These are phyloP conservation scores for Sphaerophoria rueppellii DNA, from an alignment of 2,888 invertebrate genomes.

Conservation along the genomic window DNA sequence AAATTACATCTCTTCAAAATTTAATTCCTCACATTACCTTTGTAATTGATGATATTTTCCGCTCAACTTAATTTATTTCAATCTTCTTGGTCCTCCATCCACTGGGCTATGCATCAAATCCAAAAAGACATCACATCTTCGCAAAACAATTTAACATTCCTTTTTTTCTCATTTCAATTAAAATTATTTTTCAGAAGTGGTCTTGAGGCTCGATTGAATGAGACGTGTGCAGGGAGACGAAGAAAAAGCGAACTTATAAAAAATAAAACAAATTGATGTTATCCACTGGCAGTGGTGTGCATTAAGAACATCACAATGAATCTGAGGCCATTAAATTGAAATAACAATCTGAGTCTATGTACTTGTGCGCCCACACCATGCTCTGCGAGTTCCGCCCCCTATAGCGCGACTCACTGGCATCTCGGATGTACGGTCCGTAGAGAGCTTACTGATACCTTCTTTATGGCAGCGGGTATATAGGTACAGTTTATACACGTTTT, in stretches of 20 bases:
- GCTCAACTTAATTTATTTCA: slow-evolving; percentile 67
- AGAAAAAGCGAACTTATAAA: neutral
- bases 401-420: slow-evolving; percentile 33
- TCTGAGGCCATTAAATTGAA: slow-evolving; percentile 66
- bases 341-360: slow-evolving; percentile 56
- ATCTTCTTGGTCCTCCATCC: slow-evolving; percentile 37
- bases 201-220: neutral
- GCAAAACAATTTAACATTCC: slow-evolving; percentile 64
- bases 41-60: slow-evolving; percentile 66
- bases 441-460: slow-evolving; percentile 19
- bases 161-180: slow-evolving; percentile 68
- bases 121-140: slow-evolving; percentile 9
- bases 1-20: slow-evolving; percentile 39
- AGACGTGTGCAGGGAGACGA: neutral
- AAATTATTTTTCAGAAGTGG: slow-evolving; percentile 64
- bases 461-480: neutral
- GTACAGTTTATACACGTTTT: slow-evolving; percentile 14
- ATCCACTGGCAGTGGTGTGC: slow-evolving; percentile 58
- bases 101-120: slow-evolving; percentile 15
- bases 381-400: slow-evolving; percentile 59
- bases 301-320: slow-evolving; percentile 69
- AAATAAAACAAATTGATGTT: slow-evolving; percentile 63
- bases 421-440: slow-evolving; percentile 37
- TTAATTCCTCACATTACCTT: slow-evolving; percentile 54
- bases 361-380: slow-evolving; percentile 52